These are phyloP conservation scores for Aphyosemion australe DNA, from an alignment of 2,113 vertebrate genomes.

Conservation along the genomic window DNA sequence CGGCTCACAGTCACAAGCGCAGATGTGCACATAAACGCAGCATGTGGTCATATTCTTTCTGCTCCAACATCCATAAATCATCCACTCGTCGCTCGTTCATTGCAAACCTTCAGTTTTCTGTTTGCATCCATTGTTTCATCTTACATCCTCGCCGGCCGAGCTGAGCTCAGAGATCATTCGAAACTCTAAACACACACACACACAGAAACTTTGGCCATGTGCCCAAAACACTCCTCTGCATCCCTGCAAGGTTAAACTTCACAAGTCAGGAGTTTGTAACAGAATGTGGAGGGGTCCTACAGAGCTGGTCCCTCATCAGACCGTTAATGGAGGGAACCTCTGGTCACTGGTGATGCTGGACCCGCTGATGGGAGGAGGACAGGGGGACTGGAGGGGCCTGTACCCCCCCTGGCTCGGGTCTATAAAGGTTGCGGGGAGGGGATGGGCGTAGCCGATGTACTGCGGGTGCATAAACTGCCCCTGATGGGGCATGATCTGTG, in stretches of 20 bases:
- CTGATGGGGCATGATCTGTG: conserved; percentile 95
- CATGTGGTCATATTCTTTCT: conserved; percentile 56
- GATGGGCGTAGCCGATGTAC: conserved; percentile 90
- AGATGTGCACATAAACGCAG: conserved; percentile 62
- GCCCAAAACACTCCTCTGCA: conserved; percentile 35
- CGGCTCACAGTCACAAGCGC: conserved; percentile 57
- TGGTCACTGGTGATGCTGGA: conserved; percentile 83
- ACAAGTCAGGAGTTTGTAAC: conserved; percentile 30
- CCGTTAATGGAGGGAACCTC: conserved; percentile 93
- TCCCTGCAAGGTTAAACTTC: conserved; percentile 51
- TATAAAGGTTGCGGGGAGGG: conserved; percentile 85
- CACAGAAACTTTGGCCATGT: conserved; percentile 46
- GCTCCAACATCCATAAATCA: conserved; percentile 60
- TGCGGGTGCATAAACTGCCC: conserved; percentile 94
- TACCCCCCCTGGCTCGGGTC: conserved; percentile 88
- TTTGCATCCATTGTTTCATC: conserved; percentile 32
- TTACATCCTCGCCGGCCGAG: conserved; percentile 26
- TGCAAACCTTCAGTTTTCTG: conserved; percentile 35
- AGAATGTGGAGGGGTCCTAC: conserved; percentile 32
- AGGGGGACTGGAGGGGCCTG: conserved; percentile 90
- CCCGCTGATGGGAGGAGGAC: conserved; percentile 75
- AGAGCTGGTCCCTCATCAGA: conserved; percentile 73
- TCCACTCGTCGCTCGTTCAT: conserved; percentile 51
- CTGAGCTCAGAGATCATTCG: conserved; percentile 50
- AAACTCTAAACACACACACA: conserved; percentile 56